Percentiles rank a stretch among this genome's conserved stretches.
Evolutionary conservation across 1,140 invertebrate species (phyloP).

Genomic region (Pseudomyrmex flavicornis): DNA sequence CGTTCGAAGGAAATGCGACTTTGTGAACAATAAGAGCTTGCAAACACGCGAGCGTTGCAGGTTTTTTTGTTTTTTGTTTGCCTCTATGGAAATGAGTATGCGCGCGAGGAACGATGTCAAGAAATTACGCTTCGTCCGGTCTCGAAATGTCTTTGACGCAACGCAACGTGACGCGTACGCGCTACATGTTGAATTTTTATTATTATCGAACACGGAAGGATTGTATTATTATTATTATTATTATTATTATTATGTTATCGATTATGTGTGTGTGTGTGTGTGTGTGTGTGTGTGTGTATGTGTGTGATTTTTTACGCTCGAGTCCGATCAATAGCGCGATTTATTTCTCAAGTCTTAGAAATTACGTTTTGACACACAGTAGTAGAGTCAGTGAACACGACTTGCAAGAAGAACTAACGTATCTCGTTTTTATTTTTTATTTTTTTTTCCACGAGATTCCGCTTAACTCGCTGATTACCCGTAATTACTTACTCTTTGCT

Average conservation of each 20-base stretch:
- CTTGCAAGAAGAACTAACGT: constrained; percentile 15
- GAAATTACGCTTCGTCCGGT: background rate
- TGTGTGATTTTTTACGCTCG: constrained; percentile 17
- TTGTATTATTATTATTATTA: background rate
- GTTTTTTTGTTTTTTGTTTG: background rate
- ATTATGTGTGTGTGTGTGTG: constrained; percentile 15
- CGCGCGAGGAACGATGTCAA: constrained; percentile 5
- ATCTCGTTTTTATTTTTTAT: constrained; percentile 19
- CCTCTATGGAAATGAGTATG: background rate
- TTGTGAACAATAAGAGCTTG: constrained; percentile 9
- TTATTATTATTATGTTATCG: too few species aligned
- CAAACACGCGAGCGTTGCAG: background rate
- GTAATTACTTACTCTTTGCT: constrained; percentile 41
- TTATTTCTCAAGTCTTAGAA: constrained; percentile 2
- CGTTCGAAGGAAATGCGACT: constrained; percentile 17
- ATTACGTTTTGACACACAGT: background rate
- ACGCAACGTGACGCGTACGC: background rate
- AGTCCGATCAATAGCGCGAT: constrained; percentile 16
- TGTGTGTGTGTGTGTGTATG: background rate
- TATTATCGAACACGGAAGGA: constrained; percentile 44
- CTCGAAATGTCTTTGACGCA: background rate
- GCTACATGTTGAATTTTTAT: constrained; percentile 45
- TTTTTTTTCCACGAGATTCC: background rate
- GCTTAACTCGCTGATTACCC: constrained; percentile 24
- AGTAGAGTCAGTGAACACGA: background rate